Evolutionary conservation across 2,888 invertebrate species (phyloP).

Genomic region (Cylindroiulus punctatus): DNA sequence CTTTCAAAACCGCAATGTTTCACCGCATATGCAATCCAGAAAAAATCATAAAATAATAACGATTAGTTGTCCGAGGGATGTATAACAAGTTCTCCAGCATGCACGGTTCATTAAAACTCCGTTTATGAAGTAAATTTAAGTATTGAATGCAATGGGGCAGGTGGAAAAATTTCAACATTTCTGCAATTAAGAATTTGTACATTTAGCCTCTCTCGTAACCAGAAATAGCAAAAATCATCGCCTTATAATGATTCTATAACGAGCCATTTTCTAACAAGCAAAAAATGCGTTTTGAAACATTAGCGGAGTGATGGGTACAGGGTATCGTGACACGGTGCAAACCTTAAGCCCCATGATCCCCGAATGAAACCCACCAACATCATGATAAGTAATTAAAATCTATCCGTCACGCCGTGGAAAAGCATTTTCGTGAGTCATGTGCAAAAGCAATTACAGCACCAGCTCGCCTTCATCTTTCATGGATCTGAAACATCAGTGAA

Average conservation of each 20-base stretch:
- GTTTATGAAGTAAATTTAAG: not conserved
- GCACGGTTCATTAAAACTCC: not conserved
- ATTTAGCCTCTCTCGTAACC: not conserved
- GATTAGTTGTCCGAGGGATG: not conserved
- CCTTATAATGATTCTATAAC: conserved; percentile 14
- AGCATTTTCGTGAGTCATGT: conserved; percentile 36
- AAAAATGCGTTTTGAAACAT: conserved; percentile 25
- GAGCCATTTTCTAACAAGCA: conserved; percentile 31
- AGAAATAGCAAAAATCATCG: conserved; percentile 8
- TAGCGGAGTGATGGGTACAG: conserved; percentile 14
- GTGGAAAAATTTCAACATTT: not conserved
- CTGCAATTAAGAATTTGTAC: conserved; percentile 4
- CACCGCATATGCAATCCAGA: not conserved
- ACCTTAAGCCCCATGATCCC: conserved; percentile 42
- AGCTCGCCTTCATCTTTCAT: not conserved
- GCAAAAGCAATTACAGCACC: conserved; percentile 17
- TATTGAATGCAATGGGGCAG: conserved; percentile 1
- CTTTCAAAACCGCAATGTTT: not conserved
- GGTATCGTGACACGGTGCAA: conserved; percentile 38
- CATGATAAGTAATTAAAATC: conserved; percentile 42
- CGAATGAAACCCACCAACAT: conserved; percentile 33
- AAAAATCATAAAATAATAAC: not conserved
- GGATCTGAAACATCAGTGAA: conserved; percentile 12
- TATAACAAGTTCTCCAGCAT: not conserved
- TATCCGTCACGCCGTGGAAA: conserved; percentile 20